Percentiles rank a stretch among this genome's conserved stretches.
Conservation (phyloP, 2,113 vertebrate species). For the Gopherus flavomarginatus region DNA sequence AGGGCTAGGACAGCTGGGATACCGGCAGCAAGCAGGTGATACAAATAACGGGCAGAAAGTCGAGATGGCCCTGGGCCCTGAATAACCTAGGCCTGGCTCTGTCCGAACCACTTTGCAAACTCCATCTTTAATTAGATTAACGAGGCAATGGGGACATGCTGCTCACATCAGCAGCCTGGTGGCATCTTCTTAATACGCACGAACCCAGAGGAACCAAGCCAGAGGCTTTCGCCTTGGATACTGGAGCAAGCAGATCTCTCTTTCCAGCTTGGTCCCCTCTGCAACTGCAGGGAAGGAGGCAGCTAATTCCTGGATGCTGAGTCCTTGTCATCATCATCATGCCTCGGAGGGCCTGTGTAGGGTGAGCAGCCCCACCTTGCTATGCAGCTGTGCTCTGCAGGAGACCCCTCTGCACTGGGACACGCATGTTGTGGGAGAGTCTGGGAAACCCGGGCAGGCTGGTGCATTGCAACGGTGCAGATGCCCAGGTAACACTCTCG, state of each 20-base stretch:
- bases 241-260: too few species aligned
- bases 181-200: neutral
- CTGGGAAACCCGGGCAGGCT: too few species aligned
- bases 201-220: neutral
- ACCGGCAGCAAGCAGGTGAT: neutral
- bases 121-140: neutral
- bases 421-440: too few species aligned
- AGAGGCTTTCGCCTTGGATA: too few species aligned
- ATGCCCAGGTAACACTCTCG: too few species aligned
- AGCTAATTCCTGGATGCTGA: too few species aligned
- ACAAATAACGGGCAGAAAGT: neutral
- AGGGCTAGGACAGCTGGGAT: neutral
- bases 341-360: too few species aligned
- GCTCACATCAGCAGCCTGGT: neutral
- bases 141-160: neutral
- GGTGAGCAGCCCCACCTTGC: neutral
- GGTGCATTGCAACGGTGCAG: too few species aligned
- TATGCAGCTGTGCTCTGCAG: neutral
- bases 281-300: neutral
- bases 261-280: neutral
- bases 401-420: too few species aligned
- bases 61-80: too few species aligned
- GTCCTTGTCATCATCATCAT: neutral
- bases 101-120: neutral
- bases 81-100: neutral